phyloP scores from a whole-genome alignment of 1,140 invertebrate species.

The silkworm (Bombyx mori) region DNA sequence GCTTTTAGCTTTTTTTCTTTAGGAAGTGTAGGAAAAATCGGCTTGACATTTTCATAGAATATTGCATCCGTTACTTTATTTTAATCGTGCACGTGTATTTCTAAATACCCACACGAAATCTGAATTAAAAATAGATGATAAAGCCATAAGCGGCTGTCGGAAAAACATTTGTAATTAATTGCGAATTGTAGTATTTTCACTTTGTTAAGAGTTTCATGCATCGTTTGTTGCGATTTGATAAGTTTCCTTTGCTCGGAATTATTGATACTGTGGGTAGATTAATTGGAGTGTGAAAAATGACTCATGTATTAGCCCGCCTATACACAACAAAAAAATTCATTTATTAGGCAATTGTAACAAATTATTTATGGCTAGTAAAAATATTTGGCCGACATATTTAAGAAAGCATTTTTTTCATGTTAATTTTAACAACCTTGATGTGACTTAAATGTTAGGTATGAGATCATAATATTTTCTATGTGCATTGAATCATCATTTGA shows the following conservation, averaged over 20 bases:
- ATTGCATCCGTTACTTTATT: constrained; percentile 1
- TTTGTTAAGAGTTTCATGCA: constrained; percentile 55
- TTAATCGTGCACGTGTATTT: constrained; percentile 24
- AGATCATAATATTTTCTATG: constrained; percentile 29
- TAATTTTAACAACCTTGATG: constrained; percentile 11
- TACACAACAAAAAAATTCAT: constrained; percentile 46
- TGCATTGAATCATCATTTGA: constrained; percentile 28
- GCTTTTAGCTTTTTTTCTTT: constrained; percentile 37
- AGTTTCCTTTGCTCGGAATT: constrained; percentile 51
- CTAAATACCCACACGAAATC: constrained; percentile 38
- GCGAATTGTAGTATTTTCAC: constrained; percentile 38
- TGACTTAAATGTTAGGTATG: constrained; percentile 7
- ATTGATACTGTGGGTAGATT: constrained; percentile 56
- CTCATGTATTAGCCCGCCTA: constrained; percentile 56
- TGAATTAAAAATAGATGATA: constrained; percentile 9
- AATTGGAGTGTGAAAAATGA: constrained; percentile 68
- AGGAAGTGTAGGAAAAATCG: neutral
- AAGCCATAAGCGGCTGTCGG: neutral
- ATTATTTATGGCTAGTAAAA: constrained; percentile 10
- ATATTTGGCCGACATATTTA: neutral
- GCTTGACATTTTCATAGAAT: too few relatives aligned
- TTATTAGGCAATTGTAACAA: constrained; percentile 35
- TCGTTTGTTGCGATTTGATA: constrained; percentile 48
- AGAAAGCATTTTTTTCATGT: constrained; percentile 2
- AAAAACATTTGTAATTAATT: constrained; percentile 21